Conservation (phyloP, 2,888 invertebrate species). For the Palloptera scutellata region DNA sequence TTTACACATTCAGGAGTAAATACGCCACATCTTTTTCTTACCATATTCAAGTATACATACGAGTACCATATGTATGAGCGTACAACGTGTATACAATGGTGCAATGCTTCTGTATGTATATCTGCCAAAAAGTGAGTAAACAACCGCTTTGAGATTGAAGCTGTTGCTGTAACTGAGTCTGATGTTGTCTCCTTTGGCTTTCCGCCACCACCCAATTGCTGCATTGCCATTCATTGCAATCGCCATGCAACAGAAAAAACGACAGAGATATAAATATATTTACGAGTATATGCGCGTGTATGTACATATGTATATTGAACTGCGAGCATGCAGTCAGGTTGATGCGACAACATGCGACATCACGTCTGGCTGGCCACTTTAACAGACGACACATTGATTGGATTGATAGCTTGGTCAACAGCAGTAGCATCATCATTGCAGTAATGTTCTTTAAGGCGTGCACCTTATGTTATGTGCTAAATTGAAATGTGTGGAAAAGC, state of each 20-base stretch:
- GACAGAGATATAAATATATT: constrained; percentile 26
- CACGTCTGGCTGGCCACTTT: constrained; percentile 47
- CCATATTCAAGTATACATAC: background rate
- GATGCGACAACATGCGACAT: constrained; percentile 53
- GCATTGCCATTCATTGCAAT: too few species aligned
- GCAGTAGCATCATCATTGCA: constrained; percentile 4
- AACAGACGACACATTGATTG: constrained; percentile 44
- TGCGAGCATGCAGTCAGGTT: constrained; percentile 21
- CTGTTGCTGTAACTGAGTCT: too few species aligned
- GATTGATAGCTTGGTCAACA: constrained; percentile 44
- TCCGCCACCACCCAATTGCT: too few species aligned
- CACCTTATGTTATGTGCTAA: background rate
- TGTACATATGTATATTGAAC: too few species aligned
- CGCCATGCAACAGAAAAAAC: constrained; percentile 6
- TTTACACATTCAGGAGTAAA: constrained; percentile 29
- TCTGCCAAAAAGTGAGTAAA: too few species aligned
- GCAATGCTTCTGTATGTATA: too few species aligned
- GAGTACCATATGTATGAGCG: background rate
- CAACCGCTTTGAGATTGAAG: too few species aligned
- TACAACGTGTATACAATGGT: too few species aligned
- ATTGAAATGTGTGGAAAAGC: background rate
- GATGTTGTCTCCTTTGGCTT: too few species aligned
- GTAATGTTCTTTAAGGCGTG: background rate
- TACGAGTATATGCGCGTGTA: constrained; percentile 16
- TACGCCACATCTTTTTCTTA: background rate